Base-by-base conservation (phyloP, 1,140 invertebrate genomes). In the Himalopsyche phryganea region DNA sequence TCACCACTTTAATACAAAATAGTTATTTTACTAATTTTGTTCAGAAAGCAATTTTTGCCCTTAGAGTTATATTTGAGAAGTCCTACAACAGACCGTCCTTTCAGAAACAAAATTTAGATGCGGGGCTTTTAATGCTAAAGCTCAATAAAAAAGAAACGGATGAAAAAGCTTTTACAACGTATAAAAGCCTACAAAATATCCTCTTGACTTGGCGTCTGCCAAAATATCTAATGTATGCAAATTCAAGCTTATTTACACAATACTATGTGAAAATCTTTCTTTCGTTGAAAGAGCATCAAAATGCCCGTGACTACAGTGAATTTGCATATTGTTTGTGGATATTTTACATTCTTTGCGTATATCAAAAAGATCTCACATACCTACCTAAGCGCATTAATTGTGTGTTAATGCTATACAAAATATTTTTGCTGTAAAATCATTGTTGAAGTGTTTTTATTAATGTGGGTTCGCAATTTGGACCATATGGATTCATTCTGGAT, bases 171-270 rank as follows among this genome's bases (percentile, higher is more conserved):
- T 60, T 53, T 55, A 49, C 58, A 49, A 33, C 20, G 14, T 46
- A 17, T 50, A 55, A 55, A 54, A 55, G 46, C 52, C 46, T 55
- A 54, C 51, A 44, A 50, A 54, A 60, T 54, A 32, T 60, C 14
- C 58, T 53, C 46, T 54, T 57, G 20, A 46, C 58, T 60, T 32
- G 15, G 52, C 36, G 58, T 60, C 51, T 56, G 53, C 19, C 47
- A 44, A 28, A 28, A 28, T 48, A 33, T 58, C 55, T 61, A 57
- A 51, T 52, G 53, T 46, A 57, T 61, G 60, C 53, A 57, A 61
- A 61, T 61, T 44, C 42, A 6, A 19, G n/a, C 58, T 60, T 60
- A 45, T 60, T 60, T 53, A 41, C 50, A 15, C 44, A 46, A n/a
- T 40, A 13, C 38, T 45, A 6, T 23, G 11, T 28, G 20, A 33